Evolutionary conservation across 2,888 invertebrate genomes (phyloP), one percentile per base, ranked within the genome.

Genomic region (Xylota sylvarum): DNA sequence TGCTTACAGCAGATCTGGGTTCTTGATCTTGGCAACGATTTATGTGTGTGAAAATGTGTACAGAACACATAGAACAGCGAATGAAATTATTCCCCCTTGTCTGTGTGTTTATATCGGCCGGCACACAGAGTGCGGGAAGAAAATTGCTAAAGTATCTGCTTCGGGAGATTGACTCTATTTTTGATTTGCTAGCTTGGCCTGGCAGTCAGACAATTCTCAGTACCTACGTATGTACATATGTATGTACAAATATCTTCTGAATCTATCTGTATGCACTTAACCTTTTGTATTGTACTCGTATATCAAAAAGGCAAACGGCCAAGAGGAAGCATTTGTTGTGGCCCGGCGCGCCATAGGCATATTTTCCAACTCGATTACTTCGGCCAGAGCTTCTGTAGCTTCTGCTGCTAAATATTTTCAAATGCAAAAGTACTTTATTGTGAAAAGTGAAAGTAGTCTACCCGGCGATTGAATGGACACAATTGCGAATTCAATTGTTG

Each of bases 301-400:
- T 77, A 72, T 80, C 70, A 80, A 80, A 85, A 85, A 80, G 80
- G 65, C 85, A 80, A 80, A 72, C 72, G 81, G 85, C 76, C 85
- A 85, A 76, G 65, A 85, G 85, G 85, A 80, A 85, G 72, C 46
- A 50, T 56, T 55, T 78, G 23, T 50, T 67, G 64, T 50, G 58
- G 19, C 40, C 43, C 40, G 14, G n/a, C 48, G 52, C 30, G 17
- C 17, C 14, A 48, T 43, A 60, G 69, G 56, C 48, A 43, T 58
- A 83, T 52, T 37, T 43, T 76, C 50, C 58, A 72, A 79, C 55
- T 84, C 67, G 55, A 58, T 40, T 30, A 65, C 23, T 43, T 48
- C 46, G 55, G 67, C 35, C 65, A 67, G 69, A 55, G 40, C 23
- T n/a, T 58, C 27, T 62, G 17, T 17, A 27, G 23, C 32, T 37